Base-by-base conservation (phyloP, 1,140 invertebrate species). In the Drosophila bocqueti region DNA sequence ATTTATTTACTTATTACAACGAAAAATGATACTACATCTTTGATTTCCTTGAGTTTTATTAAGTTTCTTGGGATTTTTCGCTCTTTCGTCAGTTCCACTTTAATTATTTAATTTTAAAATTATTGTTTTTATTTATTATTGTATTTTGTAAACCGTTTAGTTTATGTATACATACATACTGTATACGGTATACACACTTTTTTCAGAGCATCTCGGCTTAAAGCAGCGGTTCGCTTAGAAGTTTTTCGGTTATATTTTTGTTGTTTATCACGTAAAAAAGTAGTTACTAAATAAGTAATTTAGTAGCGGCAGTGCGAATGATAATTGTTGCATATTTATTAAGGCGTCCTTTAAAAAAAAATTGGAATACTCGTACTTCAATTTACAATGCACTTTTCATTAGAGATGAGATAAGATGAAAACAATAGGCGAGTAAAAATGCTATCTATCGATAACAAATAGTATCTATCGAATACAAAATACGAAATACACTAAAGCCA, bases 131-230 rank as follows among this genome's bases (percentile, higher is more conserved):
- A 16, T 21, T 16, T 55, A 38, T 38, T 24, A 38, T 55, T 55
- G 34, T 16, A 38, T 38, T 55, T 55, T 24, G 4, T 38, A 15
- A 18, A 38, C 34, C 13, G 52, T 38, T 55, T 21, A 54, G 11
- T 54, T 36, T 34, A 55, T 24, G 13, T 24, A 54, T 54, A 54
- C 31, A 54, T 54, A 50, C 34, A 38, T 38, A 55, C 34, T 36
- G 18, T 38, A 34, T 34, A 55, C 52, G 18, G 52, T 55, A 55
- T 55, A 55, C 52, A 55, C 52, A 55, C 52, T 38, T 38, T 55
- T 52, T 55, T 55, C 34, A 24, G 7, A 55, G 34, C 34, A 55
- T 55, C 34, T 38, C 31, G 34, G 18, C 52, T 38, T 55, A 8
- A 55, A 38, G 34, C 16, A 24, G 50, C 34, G 31, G 15, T 38